Evolutionary conservation across 2,797 vertebrate species (phyloP).

Genomic region (Sylvia borin): DNA sequence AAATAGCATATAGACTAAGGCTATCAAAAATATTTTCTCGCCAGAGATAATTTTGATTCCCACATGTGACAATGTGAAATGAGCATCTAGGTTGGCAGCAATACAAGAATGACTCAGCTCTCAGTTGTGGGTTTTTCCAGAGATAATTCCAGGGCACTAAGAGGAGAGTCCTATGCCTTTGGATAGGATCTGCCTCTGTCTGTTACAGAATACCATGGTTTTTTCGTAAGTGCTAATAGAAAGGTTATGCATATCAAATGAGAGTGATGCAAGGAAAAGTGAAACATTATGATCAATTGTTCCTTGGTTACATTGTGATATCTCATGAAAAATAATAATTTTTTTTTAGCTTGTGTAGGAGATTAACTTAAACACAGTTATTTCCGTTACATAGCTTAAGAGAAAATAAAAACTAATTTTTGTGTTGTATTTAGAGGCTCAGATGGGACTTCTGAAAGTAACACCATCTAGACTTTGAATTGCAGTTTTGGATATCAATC

Average conservation of each 20-base stretch:
- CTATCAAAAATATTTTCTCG: not conserved
- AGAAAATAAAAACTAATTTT: not conserved
- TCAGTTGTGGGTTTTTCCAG: not conserved
- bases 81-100: not conserved
- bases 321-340: not conserved
- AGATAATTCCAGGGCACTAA: not conserved
- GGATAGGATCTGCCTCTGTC: too few relatives aligned
- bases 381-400: not conserved
- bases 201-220: not conserved
- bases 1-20: not conserved
- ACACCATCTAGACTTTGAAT: not conserved
- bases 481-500: not conserved
- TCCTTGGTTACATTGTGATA: not conserved
- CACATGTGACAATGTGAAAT: fast-evolving
- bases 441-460: not conserved
- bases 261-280: not conserved
- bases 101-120: not conserved
- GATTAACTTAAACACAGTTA: not conserved
- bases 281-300: not conserved
- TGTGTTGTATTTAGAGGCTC: not conserved
- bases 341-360: not conserved
- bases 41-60: not conserved
- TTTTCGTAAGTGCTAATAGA: not conserved
- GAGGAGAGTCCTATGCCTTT: not conserved
- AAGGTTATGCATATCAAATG: not conserved